phyloP scores from a whole-genome alignment of 2,888 invertebrate species.

The Leucophora obtusa region DNA sequence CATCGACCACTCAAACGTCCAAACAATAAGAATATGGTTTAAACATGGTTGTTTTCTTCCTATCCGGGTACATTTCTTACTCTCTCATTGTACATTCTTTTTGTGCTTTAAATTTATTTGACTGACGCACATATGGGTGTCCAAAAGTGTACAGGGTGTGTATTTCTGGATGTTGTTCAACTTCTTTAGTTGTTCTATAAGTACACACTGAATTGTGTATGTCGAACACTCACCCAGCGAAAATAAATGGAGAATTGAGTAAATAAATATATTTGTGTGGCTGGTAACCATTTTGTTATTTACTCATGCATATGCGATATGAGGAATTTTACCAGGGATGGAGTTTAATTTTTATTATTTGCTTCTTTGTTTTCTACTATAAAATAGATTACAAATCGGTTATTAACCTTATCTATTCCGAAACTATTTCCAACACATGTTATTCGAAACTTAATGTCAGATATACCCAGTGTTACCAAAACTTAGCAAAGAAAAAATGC shows the following conservation, averaged over 20 bases:
- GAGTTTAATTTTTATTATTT: too few relatives aligned
- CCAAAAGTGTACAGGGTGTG: background rate
- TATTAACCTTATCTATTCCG: too few relatives aligned
- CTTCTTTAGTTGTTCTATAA: background rate
- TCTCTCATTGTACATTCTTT: conserved; percentile 9
- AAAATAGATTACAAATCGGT: too few relatives aligned
- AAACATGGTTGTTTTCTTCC: conserved; percentile 22
- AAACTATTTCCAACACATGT: too few relatives aligned
- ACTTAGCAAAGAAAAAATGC: too few relatives aligned
- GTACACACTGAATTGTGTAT: background rate
- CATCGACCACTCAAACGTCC: conserved; percentile 20
- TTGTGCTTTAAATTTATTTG: background rate
- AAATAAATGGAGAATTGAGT: background rate
- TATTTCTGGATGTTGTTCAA: background rate
- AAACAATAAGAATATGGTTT: conserved; percentile 5
- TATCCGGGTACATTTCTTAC: background rate
- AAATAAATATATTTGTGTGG: background rate
- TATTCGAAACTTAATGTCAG: too few relatives aligned
- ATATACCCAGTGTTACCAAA: too few relatives aligned
- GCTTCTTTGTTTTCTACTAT: too few relatives aligned
- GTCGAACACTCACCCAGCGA: background rate
- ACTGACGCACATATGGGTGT: conserved; percentile 18
- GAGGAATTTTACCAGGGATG: background rate
- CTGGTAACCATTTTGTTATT: conserved; percentile 1
- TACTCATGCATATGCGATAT: background rate